Percentiles rank a stretch among this genome's conserved stretches.
Conservation (phyloP, 2,888 invertebrate species). For the Luperina testacea region DNA sequence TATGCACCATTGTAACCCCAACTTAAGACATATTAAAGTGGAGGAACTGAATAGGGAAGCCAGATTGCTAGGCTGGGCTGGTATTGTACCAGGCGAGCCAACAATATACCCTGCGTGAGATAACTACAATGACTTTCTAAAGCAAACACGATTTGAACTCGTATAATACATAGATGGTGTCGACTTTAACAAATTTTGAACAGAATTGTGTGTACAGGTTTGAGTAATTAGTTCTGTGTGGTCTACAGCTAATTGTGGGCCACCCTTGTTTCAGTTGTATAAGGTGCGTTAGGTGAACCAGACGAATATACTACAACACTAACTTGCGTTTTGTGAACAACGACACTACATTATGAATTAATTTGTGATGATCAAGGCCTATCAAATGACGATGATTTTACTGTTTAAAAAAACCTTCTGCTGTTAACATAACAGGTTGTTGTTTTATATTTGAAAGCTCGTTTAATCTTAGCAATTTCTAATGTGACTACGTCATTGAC, state of each 20-base stretch:
- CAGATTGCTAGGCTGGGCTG: conserved; percentile 47
- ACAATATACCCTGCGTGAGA: conserved; percentile 56
- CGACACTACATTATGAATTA: not conserved
- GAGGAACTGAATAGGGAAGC: conserved; percentile 60
- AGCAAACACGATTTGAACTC: conserved; percentile 59
- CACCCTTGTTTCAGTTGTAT: conserved; percentile 9
- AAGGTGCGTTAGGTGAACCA: not conserved
- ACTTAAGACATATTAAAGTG: conserved; percentile 60
- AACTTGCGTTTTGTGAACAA: not conserved
- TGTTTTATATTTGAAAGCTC: not conserved
- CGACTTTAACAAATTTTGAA: conserved; percentile 60
- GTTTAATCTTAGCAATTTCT: not conserved
- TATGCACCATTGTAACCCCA: conserved; percentile 60
- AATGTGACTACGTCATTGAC: conserved; percentile 4
- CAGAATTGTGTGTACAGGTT: conserved; percentile 42
- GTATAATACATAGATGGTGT: conserved; percentile 52
- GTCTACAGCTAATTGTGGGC: conserved; percentile 38
- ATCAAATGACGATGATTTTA: not conserved
- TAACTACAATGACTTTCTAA: conserved; percentile 61
- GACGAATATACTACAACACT: not conserved
- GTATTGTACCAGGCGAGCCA: conserved; percentile 42
- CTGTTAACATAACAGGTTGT: no score
- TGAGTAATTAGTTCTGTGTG: conserved; percentile 56
- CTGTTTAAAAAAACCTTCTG: not conserved
- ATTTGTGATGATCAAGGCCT: not conserved